Evolutionary conservation across 2,888 invertebrate species (phyloP), one percentile per base, ranked within the genome.

Genomic region (Drosophila bunnanda): DNA sequence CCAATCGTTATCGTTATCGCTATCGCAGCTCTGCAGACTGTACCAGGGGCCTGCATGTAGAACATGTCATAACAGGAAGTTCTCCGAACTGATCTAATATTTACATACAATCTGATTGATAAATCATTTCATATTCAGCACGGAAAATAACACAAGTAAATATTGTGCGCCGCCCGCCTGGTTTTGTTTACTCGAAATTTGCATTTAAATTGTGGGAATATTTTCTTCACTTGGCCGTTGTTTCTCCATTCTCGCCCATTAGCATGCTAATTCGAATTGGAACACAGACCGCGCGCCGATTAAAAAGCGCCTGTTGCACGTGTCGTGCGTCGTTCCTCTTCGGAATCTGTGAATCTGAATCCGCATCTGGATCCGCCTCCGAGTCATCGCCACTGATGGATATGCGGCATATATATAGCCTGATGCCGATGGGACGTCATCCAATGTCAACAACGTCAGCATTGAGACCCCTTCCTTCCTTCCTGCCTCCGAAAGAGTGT

Each of bases 161-260:
- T 68, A 66, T 50, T 56, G 66, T 66, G 55, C 46, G 54, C 46
- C 50, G 43, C 15, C 15, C 17, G 50, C 34, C 50, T 66, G 50
- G 66, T 50, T 68, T 70, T 69, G 70, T 56, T 70, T 68, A 60
- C 59, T 52, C 44, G 25, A 60, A 52, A 77, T 84, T 82, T 76
- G 72, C 82, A 82, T 84, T 78, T 61, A 68, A 70, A 75, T 73
- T 62, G 62, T 82, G 78, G 75, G 80, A 84, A 82, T 62, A 17
- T 72, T 62, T 76, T 55, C 55, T 68, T 58, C 55, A 39, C 38
- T 53, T 56, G 55, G 34, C 39, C 28, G 50, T 56, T 71, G 61
- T 70, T 69, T 28, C 50, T 56, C 44, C 50, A 52, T 22, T 57
- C 32, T 46, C 57, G 41, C 38, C 20, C 44, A 50, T 60, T 70